Evolutionary conservation across 2,797 vertebrate genomes (phyloP), one percentile per base, ranked within the genome.

Genomic region (Megalops cyprinoides): DNA sequence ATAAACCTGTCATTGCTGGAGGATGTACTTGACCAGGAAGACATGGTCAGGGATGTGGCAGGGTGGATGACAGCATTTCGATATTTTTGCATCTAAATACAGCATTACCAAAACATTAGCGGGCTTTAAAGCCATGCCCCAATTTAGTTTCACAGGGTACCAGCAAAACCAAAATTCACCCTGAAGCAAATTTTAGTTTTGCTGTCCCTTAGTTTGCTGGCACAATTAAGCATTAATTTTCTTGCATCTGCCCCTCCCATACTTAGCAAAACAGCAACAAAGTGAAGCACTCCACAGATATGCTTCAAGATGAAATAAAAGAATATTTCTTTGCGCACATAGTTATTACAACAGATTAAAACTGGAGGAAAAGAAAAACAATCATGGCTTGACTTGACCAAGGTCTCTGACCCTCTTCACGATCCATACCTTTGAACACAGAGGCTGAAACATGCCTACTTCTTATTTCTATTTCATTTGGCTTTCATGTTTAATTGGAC

Each of bases 31-130:
- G 5, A 44, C n/a, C 18, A 42, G 20, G 49, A 25, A 34, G 49
- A 31, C 4, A 88, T 81, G 90, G 88, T 87, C 56, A 23, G 85
- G 83, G 86, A 86, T 67, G 86, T 82, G 88, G 88, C 90, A 85
- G 81, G 86, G 85, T 90, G 89, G 87, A 90, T 88, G 86, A 87
- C 84, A 84, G 74, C 79, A 86, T 78, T 87, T 83, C 76, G 82
- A 85, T 90, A 87, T 89, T 91, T 83, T 90, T 90, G 87, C 85
- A 90, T 83, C 82, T 89, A 90, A 92, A 92, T 92, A 44, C 87
- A 84, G 90, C 85, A 88, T 86, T 92, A 89, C 87, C 86, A 86
- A 85, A 86, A 79, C 85, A 90, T 91, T 73, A 88, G 88, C 88
- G 90, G 88, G 91, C 87, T 86, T 89, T 82, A 34, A 37, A 88